Conservation (phyloP, 2,888 invertebrate genomes). For the Microctonus brassicae region DNA sequence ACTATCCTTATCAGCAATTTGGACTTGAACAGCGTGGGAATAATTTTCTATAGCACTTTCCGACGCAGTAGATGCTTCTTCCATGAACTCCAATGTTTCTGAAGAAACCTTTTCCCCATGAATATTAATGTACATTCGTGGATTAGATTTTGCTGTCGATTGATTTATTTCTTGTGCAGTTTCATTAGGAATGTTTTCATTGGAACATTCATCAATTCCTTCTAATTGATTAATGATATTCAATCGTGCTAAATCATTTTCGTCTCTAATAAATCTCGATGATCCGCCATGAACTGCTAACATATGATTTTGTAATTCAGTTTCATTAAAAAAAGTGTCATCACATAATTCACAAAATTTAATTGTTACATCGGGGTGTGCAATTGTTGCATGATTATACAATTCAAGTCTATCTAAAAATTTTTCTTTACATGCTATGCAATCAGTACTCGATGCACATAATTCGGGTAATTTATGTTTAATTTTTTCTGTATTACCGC, state of each 20-base stretch:
- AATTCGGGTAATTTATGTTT: background rate
- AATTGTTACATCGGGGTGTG: conserved; percentile 28
- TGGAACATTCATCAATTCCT: background rate
- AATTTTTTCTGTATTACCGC: background rate
- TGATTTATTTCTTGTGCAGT: background rate
- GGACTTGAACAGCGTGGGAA: background rate
- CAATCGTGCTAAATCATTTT: background rate
- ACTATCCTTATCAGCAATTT: background rate
- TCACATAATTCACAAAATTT: conserved; percentile 42
- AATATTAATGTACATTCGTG: background rate
- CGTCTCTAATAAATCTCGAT: background rate
- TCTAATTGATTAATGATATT: background rate
- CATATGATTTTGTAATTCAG: conserved; percentile 31
- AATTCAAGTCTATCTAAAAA: conserved; percentile 37
- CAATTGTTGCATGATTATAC: conserved; percentile 37
- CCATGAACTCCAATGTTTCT: background rate
- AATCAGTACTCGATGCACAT: background rate
- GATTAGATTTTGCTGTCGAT: background rate
- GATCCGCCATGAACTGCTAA: conserved; percentile 5
- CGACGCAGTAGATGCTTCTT: background rate
- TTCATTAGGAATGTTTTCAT: background rate
- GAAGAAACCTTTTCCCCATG: background rate
- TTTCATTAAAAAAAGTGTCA: conserved; percentile 34
- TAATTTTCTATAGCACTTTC: background rate
- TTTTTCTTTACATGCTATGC: conserved; percentile 36